These are phyloP conservation scores for Harmothoe impar DNA, from an alignment of 2,888 invertebrate species.

Conservation along the genomic window DNA sequence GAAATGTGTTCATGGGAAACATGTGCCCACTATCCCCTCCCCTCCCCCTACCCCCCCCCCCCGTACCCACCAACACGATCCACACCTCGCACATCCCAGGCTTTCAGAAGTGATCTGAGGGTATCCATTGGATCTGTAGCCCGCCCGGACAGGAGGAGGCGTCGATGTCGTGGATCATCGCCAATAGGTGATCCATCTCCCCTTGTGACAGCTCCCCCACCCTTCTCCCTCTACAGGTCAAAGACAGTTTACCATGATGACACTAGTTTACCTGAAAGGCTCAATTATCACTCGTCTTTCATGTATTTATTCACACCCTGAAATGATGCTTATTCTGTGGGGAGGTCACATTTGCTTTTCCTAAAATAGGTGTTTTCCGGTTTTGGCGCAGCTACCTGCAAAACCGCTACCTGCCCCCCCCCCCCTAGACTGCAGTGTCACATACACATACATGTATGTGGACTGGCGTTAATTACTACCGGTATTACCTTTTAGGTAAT, in stretches of 20 bases:
- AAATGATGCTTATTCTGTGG: background rate
- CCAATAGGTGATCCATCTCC: slow-evolving; percentile 4
- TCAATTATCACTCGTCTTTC: background rate
- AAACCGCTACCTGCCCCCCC: no score
- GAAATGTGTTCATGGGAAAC: background rate
- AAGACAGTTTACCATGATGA: background rate
- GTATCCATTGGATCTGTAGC: background rate
- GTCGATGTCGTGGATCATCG: slow-evolving; percentile 15
- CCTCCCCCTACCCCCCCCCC: background rate
- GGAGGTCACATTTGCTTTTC: background rate
- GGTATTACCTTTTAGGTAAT: no score
- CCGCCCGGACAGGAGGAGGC: background rate
- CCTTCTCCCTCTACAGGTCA: background rate
- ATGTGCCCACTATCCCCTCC: background rate
- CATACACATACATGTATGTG: no score
- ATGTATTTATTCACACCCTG: background rate
- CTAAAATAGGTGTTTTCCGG: no score
- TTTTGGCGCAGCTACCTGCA: no score
- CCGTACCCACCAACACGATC: background rate
- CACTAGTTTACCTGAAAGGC: background rate
- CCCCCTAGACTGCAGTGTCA: no score
- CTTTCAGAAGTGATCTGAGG: slow-evolving; percentile 23
- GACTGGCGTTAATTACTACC: no score
- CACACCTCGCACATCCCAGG: background rate
- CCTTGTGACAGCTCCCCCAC: background rate